Base-by-base conservation (phyloP, 2,113 vertebrate species). In the Solea solea region DNA sequence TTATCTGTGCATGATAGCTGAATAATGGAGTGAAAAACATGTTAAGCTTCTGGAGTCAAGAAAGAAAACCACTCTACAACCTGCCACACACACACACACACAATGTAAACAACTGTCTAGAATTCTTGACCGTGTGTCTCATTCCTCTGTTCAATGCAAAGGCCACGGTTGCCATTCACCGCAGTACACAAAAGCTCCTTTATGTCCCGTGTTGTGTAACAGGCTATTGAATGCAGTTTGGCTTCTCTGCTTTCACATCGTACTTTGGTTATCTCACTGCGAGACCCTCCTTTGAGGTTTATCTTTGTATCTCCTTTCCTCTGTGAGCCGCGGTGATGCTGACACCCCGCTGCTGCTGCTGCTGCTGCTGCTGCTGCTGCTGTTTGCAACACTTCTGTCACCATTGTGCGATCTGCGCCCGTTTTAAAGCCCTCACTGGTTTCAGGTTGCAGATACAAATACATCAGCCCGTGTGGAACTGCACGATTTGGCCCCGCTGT, bases 231-330 rank as follows among this genome's bases (percentile, higher is more conserved):
- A 76, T 52, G 63, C 62, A 12, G 50, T 44, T 61, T 1, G 10
- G 59, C 75, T 41, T 56, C 49, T 80, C 80, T 44, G 57, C 71
- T 70, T 79, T 77, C 74, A 71, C 60, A 67, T 81, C 60, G 34
- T 71, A 55, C 70, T 74, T 72, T 34, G 9, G 57, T 78, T 60
- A 66, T 69, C 66, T 81, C 63, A 25, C 69, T 40, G 15, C n/a
- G 53, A 69, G 59, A 45, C 62, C 65, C 54, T 58, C 64, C 57
- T 57, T 27, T 0, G 59, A 57, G 52, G 45, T 68, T 74, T 55
- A 40, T 74, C 59, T 59, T 13, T 27, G 3, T 67, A 67, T 82
- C 76, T 64, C 4, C 61, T 86, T 76, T 81, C 55, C 63, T 80
- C 39, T 72, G 60, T 77, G 56, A 84, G 72, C 81, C 5, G 5